Percentiles rank a stretch among this genome's conserved stretches.
Conservation (phyloP, 2,888 invertebrate genomes). For the Ochropleura plecta region DNA sequence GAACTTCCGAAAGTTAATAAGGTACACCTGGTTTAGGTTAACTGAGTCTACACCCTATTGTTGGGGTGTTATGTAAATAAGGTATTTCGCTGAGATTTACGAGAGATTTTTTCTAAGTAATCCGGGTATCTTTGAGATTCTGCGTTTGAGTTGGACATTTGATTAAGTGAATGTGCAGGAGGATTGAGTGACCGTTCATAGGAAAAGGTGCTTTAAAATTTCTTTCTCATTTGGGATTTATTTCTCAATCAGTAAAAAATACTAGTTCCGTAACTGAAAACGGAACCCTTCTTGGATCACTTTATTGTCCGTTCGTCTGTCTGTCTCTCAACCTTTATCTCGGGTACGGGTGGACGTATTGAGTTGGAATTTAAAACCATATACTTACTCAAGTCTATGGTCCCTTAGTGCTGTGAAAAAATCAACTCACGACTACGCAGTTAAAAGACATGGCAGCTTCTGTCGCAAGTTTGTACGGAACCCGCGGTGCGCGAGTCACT, state of each 20-base stretch:
- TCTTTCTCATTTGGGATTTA: background rate
- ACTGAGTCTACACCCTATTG: constrained; percentile 61
- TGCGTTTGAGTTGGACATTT: background rate
- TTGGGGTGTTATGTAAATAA: constrained; percentile 59
- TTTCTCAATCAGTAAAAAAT: background rate
- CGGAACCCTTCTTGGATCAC: too few relatives aligned
- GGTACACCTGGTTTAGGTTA: constrained; percentile 65
- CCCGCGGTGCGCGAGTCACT: too few relatives aligned
- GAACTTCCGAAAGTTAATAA: constrained; percentile 67
- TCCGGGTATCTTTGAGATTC: constrained; percentile 25
- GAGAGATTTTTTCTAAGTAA: constrained; percentile 41
- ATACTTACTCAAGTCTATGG: too few relatives aligned
- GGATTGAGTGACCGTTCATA: background rate
- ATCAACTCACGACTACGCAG: too few relatives aligned
- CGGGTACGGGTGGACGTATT: too few relatives aligned
- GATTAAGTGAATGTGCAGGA: background rate
- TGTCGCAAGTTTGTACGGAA: too few relatives aligned
- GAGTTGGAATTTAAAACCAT: too few relatives aligned
- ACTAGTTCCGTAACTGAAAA: too few relatives aligned
- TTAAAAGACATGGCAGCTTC: too few relatives aligned
- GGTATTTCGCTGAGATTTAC: constrained; percentile 49
- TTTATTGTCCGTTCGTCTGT: too few relatives aligned
- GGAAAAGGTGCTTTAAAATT: background rate
- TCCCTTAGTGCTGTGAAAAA: too few relatives aligned
- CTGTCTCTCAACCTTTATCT: too few relatives aligned